phyloP scores from a whole-genome alignment of 2,888 invertebrate genomes.

The Heliconius ismenius region DNA sequence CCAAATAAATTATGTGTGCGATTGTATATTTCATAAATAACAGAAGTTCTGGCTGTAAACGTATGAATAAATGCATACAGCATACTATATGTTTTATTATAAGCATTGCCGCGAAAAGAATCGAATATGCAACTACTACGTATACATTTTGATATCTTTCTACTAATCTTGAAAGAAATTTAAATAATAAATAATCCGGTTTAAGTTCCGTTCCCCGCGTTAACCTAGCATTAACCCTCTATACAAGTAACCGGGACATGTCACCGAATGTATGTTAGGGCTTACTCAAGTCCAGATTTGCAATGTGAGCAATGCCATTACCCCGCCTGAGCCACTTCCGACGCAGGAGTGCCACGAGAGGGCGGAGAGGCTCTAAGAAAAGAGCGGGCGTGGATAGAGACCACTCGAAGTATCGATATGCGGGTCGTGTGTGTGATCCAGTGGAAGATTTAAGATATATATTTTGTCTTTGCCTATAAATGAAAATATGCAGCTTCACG shows the following conservation, averaged over 20 bases:
- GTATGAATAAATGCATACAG: too few species aligned
- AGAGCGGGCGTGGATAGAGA: slow-evolving; percentile 37
- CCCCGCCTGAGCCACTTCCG: slow-evolving; percentile 37
- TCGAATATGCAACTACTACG: too few species aligned
- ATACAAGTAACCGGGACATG: slow-evolving; percentile 11
- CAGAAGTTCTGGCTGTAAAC: too few species aligned
- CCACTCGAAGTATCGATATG: slow-evolving; percentile 42
- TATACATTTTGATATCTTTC: too few species aligned
- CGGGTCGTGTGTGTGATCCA: slow-evolving; percentile 20
- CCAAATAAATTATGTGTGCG: too few species aligned
- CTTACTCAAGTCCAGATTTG: slow-evolving; percentile 21
- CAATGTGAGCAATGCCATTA: slow-evolving; percentile 37
- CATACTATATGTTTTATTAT: too few species aligned
- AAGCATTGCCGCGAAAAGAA: too few species aligned
- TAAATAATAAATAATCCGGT: neutral
- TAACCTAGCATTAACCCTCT: neutral
- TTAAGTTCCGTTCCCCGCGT: neutral
- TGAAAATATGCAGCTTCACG: neutral
- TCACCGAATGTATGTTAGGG: slow-evolving; percentile 23
- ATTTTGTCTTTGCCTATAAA: neutral
- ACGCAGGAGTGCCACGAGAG: slow-evolving; percentile 31
- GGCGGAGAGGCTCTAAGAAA: slow-evolving; percentile 32
- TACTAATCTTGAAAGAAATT: too few species aligned
- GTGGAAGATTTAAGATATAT: neutral
- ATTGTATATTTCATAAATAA: too few species aligned